Percentiles rank a stretch among this genome's conserved stretches.
Evolutionary conservation across 2,113 vertebrate species (phyloP).

Genomic region (Desmodus rotundus): DNA sequence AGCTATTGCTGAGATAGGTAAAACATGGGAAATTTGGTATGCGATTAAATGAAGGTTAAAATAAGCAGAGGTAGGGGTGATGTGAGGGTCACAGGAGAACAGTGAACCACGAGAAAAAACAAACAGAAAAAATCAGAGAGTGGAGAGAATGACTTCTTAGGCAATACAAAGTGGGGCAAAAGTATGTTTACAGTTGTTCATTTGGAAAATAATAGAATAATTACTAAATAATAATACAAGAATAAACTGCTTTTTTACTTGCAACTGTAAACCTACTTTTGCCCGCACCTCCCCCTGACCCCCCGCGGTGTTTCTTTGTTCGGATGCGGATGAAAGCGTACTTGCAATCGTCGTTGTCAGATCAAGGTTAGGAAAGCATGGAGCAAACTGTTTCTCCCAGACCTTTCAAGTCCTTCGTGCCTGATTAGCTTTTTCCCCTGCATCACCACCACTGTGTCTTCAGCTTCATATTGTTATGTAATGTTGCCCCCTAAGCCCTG

Average conservation of each 20-base stretch:
- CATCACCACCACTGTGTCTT: background rate
- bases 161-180: background rate
- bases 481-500: conserved; percentile 50
- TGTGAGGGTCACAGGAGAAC: background rate
- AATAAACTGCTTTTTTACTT: background rate
- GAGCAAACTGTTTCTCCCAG: conserved; percentile 39
- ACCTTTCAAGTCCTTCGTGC: conserved; percentile 47
- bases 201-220: background rate
- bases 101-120: conserved; percentile 12
- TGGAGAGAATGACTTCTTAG: background rate
- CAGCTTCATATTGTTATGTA: conserved; percentile 66
- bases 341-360: conserved; percentile 29
- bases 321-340: conserved; percentile 13
- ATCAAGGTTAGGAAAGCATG: conserved; percentile 45
- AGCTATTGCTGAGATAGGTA: background rate
- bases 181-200: background rate
- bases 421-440: conserved; percentile 6
- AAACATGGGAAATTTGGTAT: background rate
- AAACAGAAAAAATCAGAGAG: background rate
- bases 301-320: background rate
- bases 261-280: background rate
- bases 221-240: background rate
- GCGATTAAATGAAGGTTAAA: background rate
- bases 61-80: background rate
- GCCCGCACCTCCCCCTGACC: too few species aligned